Base-by-base conservation (phyloP, 2,888 invertebrate species). In the Mimumesa dahlbomi region DNA sequence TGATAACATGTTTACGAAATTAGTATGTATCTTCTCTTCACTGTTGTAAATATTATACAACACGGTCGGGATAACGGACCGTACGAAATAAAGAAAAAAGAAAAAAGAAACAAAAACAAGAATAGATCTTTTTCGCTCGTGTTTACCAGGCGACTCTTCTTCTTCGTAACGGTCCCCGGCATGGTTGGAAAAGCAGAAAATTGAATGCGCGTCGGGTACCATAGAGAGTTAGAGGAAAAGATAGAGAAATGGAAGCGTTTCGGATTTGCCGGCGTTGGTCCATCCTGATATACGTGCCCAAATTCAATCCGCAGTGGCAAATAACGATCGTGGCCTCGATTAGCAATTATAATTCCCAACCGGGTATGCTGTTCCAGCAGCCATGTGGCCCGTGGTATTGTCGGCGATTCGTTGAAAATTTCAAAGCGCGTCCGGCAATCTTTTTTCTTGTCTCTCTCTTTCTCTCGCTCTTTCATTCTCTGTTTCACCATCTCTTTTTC, bases 321-420 rank as follows among this genome's bases (percentile, higher is more conserved):
- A 71, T 62, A 76, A 71, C 76, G 58, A 69, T 49, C 65, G 34
- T 36, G 43, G 43, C 52, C 36, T 25, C 58, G 70, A 79, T 79
- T 79, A 76, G 80, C 80, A 79, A 79, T 79, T 79, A 79, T 64
- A 76, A 79, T 79, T 59, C 45, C 25, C 29, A 13, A 38, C 46
- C 42, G 21, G 38, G 11, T 49, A 50, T 16, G n/a, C 48, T 7
- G 31, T 21, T 22, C 19, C 14, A 38, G 16, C 40, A 21, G 57
- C 40, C 54, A 53, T 50, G 52, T 42, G 59, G 49, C 40, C 34
- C 18, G 45, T 19, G 14, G 16, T 25, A 36, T 48, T 40, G 31
- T 21, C 56, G 34, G 6, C 49, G 45, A 31, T 40, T 45, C 63
- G 58, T 58, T 68, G 63, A 66, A 75, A 79, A 58, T 79, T 79